Evolutionary conservation across 1,140 invertebrate species (phyloP), one percentile per base, ranked within the genome.

Genomic region (Linepithema humile): DNA sequence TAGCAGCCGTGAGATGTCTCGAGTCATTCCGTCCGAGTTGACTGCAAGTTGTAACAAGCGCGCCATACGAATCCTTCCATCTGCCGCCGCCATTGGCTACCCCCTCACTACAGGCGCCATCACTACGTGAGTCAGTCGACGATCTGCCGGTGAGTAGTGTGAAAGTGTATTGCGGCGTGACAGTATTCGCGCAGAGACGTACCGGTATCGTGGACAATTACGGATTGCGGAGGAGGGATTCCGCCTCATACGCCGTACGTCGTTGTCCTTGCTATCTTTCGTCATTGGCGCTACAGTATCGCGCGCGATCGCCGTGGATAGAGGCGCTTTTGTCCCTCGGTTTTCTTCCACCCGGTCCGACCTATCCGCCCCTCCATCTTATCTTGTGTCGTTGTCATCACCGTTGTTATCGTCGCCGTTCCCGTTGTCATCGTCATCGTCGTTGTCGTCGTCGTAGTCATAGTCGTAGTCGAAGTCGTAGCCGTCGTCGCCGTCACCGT

Each of bases 91-190:
- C 78, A 45, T 29, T 35, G 70, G 55, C 29, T 10, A 29, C 5
- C 50, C 38, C 69, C 4, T 5, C 26, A 23, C 10, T 15, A 3
- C 40, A 35, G 53, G 40, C 48, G 55, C 80, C 59, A 72, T 69
- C 50, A 94, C 93, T 93, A 94, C 93, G 92, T 85, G 92, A 94
- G 93, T 94, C 94, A 94, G 94, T 94, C 91, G 88, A 93, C 90
- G 91, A 85, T 92, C 91, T 92, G 93, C 93, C 93, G 93, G 92
- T 92, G 90, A 92, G 86, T 85, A 88, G 93, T 90, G 92, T 90
- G 91, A 92, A 91, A 80, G 84, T 38, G 67, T 88, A 12, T 45
- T 6, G 10, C 64, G 82, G 50, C n/a, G 50, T 32, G 50, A 4
- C 38, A n/a, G 7, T 23, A 29, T 23, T 70, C 12, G 12, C 53